These are phyloP conservation scores for Geophilus truncorum DNA, from an alignment of 2,888 invertebrate genomes.

Conservation along the genomic window DNA sequence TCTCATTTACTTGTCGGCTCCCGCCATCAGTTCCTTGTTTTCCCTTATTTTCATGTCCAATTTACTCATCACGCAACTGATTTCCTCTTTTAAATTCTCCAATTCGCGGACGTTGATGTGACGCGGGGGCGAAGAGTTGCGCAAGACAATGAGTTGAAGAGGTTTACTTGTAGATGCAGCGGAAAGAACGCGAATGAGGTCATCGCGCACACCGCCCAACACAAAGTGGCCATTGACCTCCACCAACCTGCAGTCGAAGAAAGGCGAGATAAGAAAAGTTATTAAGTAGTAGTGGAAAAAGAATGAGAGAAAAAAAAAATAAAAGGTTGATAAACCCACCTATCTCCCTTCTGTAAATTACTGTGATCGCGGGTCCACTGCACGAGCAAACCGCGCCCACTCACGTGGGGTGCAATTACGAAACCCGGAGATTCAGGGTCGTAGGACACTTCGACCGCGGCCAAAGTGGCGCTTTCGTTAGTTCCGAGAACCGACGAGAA, in stretches of 20 bases:
- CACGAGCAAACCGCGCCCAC: constrained; percentile 54
- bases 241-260: constrained; percentile 57
- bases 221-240: constrained; percentile 76
- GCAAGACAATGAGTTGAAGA: constrained; percentile 35
- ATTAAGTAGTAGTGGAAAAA: neutral
- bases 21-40: constrained; percentile 47
- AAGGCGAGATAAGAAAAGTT: neutral
- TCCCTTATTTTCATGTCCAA: constrained; percentile 61
- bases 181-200: constrained; percentile 37
- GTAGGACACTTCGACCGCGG: constrained; percentile 64
- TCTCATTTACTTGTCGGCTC: constrained; percentile 32
- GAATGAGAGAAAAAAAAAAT: constrained; percentile 28
- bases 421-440: constrained; percentile 67
- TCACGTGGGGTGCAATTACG: constrained; percentile 62
- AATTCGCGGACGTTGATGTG: constrained; percentile 49
- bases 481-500: constrained; percentile 41
- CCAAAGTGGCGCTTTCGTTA: constrained; percentile 53
- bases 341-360: constrained; percentile 68
- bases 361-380: constrained; percentile 79
- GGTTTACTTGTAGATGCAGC: constrained; percentile 34
- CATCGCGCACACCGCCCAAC: constrained; percentile 50
- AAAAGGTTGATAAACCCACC: constrained; percentile 49
- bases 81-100: constrained; percentile 56
- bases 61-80: constrained; percentile 57
- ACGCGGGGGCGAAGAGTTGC: constrained; percentile 5